These are phyloP conservation scores for Unio delphinus DNA, from an alignment of 2,888 invertebrate genomes.

Conservation along the genomic window DNA sequence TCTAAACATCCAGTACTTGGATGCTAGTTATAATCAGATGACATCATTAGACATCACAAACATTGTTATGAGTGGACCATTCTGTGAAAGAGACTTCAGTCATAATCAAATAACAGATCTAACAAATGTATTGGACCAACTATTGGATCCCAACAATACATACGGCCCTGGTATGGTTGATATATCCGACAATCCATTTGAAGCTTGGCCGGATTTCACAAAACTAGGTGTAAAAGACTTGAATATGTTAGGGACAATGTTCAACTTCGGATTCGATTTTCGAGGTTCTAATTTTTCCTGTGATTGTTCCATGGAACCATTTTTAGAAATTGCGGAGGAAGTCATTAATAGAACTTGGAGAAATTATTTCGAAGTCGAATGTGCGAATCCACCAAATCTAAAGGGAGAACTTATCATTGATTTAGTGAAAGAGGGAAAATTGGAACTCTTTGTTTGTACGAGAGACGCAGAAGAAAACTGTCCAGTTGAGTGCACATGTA, in stretches of 20 bases:
- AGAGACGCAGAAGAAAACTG: conserved; percentile 3
- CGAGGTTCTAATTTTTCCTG: background rate
- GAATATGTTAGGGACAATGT: conserved; percentile 7
- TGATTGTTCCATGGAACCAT: background rate
- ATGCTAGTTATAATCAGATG: conserved; percentile 2
- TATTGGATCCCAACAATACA: conserved; percentile 3
- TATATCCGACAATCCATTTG: conserved; percentile 5
- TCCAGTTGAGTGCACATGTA: conserved; percentile 8
- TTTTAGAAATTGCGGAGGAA: conserved; percentile 5
- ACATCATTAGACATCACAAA: conserved; percentile 11
- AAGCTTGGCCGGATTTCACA: conserved; percentile 8
- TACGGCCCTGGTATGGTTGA: conserved; percentile 13
- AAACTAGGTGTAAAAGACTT: conserved; percentile 8
- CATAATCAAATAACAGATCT: conserved; percentile 8
- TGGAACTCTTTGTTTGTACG: conserved; percentile 12
- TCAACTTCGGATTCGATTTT: conserved; percentile 9
- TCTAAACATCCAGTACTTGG: background rate
- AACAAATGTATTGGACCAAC: conserved; percentile 3
- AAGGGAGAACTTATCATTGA: conserved; percentile 5
- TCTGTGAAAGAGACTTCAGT: conserved; percentile 12
- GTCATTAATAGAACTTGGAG: conserved; percentile 5
- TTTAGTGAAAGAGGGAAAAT: conserved; percentile 2
- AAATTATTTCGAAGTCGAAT: conserved; percentile 7
- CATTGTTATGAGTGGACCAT: conserved; percentile 5
- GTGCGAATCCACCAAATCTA: conserved; percentile 4